phyloP scores from a whole-genome alignment of 1,140 invertebrate species.

The Tenebrio molitor region DNA sequence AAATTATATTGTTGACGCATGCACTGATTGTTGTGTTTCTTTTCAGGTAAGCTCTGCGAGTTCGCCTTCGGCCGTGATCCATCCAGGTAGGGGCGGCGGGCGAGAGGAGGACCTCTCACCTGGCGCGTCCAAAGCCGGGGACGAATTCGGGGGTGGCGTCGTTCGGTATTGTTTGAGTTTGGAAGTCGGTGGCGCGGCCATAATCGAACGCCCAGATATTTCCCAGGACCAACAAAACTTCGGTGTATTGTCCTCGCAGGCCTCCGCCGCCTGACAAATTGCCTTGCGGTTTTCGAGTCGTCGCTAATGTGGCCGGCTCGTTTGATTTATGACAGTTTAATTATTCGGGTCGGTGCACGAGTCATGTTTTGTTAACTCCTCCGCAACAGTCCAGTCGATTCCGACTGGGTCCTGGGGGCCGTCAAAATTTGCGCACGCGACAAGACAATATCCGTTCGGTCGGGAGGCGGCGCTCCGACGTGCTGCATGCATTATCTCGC shows the following conservation, averaged over 20 bases:
- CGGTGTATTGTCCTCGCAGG: background rate
- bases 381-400: background rate
- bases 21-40: too few species aligned
- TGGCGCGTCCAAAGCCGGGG: background rate
- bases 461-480: background rate
- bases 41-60: too few species aligned
- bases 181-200: background rate
- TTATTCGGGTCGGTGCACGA: background rate
- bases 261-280: conserved; percentile 11
- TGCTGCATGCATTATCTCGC: conserved; percentile 2
- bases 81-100: too few species aligned
- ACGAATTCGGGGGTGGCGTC: background rate
- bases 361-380: too few species aligned
- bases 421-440: background rate
- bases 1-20: too few species aligned
- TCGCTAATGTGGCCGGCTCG: background rate
- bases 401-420: too few species aligned
- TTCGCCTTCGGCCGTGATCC: too few species aligned
- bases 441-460: conserved; percentile 1
- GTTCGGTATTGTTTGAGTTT: conserved; percentile 13
- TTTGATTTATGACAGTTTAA: conserved; percentile 31
- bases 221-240: conserved; percentile 30
- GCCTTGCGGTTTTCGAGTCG: conserved; percentile 7
- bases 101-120: too few species aligned
- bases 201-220: conserved; percentile 9